Percentiles rank a stretch among this genome's conserved stretches.
Evolutionary conservation across 2,113 vertebrate species (phyloP).

Genomic region (Epinephelus moara): DNA sequence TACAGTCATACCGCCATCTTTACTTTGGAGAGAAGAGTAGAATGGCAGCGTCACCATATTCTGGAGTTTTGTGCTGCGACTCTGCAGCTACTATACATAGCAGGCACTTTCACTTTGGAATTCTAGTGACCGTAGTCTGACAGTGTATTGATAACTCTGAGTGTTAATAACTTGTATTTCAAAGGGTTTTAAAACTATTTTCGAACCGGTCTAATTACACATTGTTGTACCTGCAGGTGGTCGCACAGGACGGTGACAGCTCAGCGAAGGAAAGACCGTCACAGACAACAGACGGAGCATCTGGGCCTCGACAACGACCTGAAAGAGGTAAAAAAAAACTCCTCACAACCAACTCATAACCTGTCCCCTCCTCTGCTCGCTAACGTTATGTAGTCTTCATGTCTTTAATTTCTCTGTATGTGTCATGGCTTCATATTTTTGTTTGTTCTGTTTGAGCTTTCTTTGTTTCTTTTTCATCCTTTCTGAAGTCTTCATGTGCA

Average conservation of each 20-base stretch:
- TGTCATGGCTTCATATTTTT: conserved; percentile 9
- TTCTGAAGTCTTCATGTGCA: conserved; percentile 83
- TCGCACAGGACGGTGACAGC: conserved; percentile 87
- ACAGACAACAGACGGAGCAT: conserved; percentile 89
- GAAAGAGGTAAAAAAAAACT: conserved; percentile 87
- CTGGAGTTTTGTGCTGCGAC: too few species aligned
- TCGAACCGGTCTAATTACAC: not conserved
- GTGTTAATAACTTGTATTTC: not conserved
- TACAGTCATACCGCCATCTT: too few species aligned
- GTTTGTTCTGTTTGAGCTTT: conserved; percentile 26
- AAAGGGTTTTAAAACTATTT: not conserved
- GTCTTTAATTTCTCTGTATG: not conserved
- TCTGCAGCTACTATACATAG: too few species aligned
- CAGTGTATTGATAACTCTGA: too few species aligned
- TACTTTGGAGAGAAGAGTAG: too few species aligned
- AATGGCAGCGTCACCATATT: too few species aligned
- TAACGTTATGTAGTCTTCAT: not conserved
- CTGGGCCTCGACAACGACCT: conserved; percentile 89
- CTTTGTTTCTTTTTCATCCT: conserved; percentile 44
- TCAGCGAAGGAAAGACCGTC: conserved; percentile 89
- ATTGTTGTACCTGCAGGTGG: conserved; percentile 82
- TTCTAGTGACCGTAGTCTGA: too few species aligned
- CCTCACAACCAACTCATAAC: not conserved
- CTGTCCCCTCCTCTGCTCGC: not conserved
- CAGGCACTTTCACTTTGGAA: too few species aligned